Percentiles rank a stretch among this genome's conserved stretches.
Conservation (phyloP, 1,140 invertebrate species). For the Pseudobourletiella spinata region DNA sequence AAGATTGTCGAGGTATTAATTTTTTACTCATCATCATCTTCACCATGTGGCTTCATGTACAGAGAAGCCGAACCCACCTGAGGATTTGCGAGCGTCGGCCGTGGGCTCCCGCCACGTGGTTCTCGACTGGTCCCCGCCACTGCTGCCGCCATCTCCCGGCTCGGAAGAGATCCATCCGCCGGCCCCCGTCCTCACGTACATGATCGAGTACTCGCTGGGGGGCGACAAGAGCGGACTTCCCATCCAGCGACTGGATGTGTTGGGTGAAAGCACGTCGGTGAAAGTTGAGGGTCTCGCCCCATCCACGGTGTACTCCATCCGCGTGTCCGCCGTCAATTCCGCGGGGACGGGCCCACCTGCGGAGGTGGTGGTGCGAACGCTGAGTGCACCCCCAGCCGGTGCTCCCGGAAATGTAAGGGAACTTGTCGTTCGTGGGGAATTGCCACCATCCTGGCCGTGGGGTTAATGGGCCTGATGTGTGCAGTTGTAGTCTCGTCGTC, state of each 20-base stretch:
- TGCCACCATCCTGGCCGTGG: no score
- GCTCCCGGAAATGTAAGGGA: conserved; percentile 25
- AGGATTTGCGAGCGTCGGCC: conserved; percentile 5
- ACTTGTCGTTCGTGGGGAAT: no score
- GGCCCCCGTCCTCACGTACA: conserved; percentile 14
- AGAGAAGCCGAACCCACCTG: conserved; percentile 26
- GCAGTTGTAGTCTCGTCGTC: no score
- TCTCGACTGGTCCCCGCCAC: conserved; percentile 22
- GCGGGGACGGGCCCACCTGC: conserved; percentile 26
- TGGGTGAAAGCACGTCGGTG: conserved; percentile 5
- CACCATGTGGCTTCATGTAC: no score
- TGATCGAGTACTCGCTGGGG: conserved; percentile 18
- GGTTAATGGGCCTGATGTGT: no score
- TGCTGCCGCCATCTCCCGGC: background rate
- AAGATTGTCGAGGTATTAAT: no score
- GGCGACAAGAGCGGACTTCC: conserved; percentile 9
- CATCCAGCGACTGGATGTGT: conserved; percentile 16
- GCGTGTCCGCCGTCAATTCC: conserved; percentile 28
- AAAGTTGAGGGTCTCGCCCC: conserved; percentile 25
- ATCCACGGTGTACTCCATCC: conserved; percentile 20
- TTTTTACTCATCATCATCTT: no score
- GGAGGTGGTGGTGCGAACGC: conserved; percentile 16
- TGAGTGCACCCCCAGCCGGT: conserved; percentile 19
- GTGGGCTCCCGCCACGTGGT: conserved; percentile 5
- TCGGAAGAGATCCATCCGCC: background rate